A percentile compares a stretch with the other conserved stretches of the same genome.
These are phyloP conservation scores for Arctocebus calabarensis DNA, from an alignment of 2,797 vertebrate genomes.

Conservation along the genomic window DNA sequence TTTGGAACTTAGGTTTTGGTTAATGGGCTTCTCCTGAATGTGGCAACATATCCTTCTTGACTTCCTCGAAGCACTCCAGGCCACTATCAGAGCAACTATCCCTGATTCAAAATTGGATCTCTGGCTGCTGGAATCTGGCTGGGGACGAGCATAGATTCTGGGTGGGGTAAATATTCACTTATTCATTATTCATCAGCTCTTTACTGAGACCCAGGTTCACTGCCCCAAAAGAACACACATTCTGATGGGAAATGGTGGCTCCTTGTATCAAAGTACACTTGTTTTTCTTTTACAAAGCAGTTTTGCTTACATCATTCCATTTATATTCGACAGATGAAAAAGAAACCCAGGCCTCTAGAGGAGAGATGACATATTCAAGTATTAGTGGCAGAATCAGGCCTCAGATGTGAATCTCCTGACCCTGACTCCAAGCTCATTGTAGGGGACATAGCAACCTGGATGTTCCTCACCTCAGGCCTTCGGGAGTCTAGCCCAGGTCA, in stretches of 20 bases:
- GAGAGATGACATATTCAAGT: constrained; percentile 43
- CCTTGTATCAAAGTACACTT: neutral
- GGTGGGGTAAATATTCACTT: neutral
- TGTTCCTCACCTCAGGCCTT: neutral
- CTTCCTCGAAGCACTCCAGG: neutral
- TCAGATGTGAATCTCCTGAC: neutral
- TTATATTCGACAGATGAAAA: constrained; percentile 21
- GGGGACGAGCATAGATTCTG: neutral
- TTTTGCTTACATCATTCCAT: constrained; percentile 42
- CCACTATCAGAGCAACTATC: neutral
- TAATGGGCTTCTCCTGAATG: constrained; percentile 8
- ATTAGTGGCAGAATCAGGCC: neutral
- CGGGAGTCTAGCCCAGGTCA: neutral
- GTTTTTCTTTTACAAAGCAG: constrained; percentile 34
- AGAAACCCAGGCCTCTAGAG: constrained; percentile 1
- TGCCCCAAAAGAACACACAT: constrained; percentile 6
- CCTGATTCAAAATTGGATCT: constrained; percentile 18
- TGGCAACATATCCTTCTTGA: neutral
- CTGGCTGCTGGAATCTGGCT: constrained; percentile 3
- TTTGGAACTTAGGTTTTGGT: neutral
- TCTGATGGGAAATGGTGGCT: constrained; percentile 23
- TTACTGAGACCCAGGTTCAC: neutral
- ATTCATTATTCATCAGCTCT: neutral
- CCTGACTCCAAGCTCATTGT: neutral
- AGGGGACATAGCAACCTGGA: neutral